phyloP scores from a whole-genome alignment of 92 coral and sea anemone genomes.

The Palythoa grandis region DNA sequence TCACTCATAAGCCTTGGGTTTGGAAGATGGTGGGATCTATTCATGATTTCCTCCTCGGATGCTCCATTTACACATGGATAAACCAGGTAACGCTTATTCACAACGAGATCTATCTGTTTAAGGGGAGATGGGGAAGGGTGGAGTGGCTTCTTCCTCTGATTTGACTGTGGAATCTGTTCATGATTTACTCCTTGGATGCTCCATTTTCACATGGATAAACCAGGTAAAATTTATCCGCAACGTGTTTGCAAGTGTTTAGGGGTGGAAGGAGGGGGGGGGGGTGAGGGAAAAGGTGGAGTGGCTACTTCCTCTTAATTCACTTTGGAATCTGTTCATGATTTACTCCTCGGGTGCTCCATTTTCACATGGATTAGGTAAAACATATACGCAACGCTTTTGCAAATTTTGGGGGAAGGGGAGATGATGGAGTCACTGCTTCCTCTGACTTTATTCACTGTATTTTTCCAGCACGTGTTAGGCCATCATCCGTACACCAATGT shows the following conservation, averaged over 20 bases:
- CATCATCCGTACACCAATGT: conserved; percentile 89
- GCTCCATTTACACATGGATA: conserved; percentile 76
- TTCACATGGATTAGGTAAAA: conserved; percentile 50
- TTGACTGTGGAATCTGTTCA: conserved; percentile 61
- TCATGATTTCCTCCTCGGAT: conserved; percentile 78
- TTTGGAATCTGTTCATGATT: conserved; percentile 76
- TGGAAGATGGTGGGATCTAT: conserved; percentile 79
- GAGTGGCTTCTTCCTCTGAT: no score
- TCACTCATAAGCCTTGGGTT: conserved; percentile 70
- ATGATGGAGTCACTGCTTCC: background rate
- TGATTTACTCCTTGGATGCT: conserved; percentile 74
- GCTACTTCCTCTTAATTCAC: no score
- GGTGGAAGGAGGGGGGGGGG: no score
- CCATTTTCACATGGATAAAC: conserved; percentile 64
- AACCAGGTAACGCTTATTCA: conserved; percentile 64
- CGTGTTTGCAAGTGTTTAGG: background rate
- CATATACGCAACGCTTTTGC: background rate
- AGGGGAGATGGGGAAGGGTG: no score
- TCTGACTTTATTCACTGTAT: background rate
- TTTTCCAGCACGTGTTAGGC: conserved; percentile 74
- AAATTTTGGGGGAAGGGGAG: no score
- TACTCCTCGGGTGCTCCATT: conserved; percentile 72
- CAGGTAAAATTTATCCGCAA: background rate
- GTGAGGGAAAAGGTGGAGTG: no score
- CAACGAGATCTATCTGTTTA: no score